A percentile compares a stretch with the other conserved stretches of the same genome.
Evolutionary conservation across 92 coral and sea anemone genomes (phyloP).

Genomic region (Porites lobata): DNA sequence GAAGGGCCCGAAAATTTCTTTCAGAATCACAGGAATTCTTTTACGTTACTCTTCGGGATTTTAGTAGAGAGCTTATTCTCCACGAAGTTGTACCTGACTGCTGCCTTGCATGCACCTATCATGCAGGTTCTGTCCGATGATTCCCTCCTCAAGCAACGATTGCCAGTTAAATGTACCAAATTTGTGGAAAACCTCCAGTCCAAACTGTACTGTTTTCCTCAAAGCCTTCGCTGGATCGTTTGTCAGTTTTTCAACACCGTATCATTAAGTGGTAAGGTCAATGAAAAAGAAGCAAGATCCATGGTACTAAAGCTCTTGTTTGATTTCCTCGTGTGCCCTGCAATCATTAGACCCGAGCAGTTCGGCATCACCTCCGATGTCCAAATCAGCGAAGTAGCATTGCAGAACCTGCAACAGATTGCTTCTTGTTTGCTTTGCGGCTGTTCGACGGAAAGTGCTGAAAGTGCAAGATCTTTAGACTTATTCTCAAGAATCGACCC

Average conservation of each 20-base stretch:
- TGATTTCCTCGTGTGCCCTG: conserved; percentile 89
- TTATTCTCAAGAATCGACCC: conserved; percentile 73
- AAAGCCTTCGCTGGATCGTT: conserved; percentile 90
- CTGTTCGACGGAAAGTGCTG: conserved; percentile 62
- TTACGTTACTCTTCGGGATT: conserved; percentile 80
- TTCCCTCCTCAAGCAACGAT: conserved; percentile 72
- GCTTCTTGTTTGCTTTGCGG: conserved; percentile 79
- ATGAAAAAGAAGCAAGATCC: conserved; percentile 68
- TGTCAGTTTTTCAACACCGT: conserved; percentile 83
- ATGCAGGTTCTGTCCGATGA: conserved; percentile 89
- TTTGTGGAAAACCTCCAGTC: conserved; percentile 86
- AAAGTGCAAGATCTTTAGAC: conserved; percentile 47
- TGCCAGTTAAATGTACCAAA: conserved; percentile 75
- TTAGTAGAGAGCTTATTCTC: conserved; percentile 85
- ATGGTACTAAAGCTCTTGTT: conserved; percentile 88
- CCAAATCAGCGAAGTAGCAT: conserved; percentile 88
- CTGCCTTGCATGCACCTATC: conserved; percentile 88
- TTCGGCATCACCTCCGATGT: conserved; percentile 93
- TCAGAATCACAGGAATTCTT: conserved; percentile 82
- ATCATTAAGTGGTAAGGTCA: conserved; percentile 68
- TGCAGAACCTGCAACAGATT: conserved; percentile 87
- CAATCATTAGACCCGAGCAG: conserved; percentile 88
- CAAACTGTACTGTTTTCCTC: conserved; percentile 93
- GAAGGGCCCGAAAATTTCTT: conserved; percentile 83
- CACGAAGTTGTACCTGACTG: conserved; percentile 84